phyloP scores from a whole-genome alignment of 2,888 invertebrate genomes.

The Cabera pusaria region DNA sequence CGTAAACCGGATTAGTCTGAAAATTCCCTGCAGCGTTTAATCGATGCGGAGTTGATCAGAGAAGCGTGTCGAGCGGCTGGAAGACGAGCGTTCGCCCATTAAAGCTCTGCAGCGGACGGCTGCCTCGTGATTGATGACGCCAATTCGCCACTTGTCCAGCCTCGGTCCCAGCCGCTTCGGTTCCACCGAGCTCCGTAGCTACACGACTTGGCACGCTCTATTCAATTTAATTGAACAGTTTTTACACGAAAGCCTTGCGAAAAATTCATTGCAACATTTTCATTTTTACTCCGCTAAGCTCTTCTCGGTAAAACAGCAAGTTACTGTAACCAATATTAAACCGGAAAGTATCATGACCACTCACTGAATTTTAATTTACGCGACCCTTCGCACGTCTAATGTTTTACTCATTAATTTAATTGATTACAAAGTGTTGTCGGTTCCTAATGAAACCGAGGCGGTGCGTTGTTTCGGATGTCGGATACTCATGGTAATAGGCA shows the following conservation, averaged over 20 bases:
- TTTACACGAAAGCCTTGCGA: constrained; percentile 24
- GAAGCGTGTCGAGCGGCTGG: constrained; percentile 43
- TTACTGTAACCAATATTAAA: constrained; percentile 26
- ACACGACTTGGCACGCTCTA: constrained; percentile 43
- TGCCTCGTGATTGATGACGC: constrained; percentile 70
- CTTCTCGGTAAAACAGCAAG: constrained; percentile 5
- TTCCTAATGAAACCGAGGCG: constrained; percentile 53
- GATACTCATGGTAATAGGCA: constrained; percentile 54
- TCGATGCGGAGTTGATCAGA: constrained; percentile 50
- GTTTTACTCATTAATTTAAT: constrained; percentile 55
- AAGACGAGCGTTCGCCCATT: constrained; percentile 57
- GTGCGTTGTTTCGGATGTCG: constrained; percentile 8
- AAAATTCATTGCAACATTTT: constrained; percentile 24
- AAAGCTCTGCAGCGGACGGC: constrained; percentile 60
- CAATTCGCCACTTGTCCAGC: constrained; percentile 69
- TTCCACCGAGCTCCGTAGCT: constrained; percentile 33
- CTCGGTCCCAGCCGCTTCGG: constrained; percentile 26
- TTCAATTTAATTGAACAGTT: constrained; percentile 44
- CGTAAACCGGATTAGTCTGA: constrained; percentile 29
- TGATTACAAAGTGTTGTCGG: constrained; percentile 51
- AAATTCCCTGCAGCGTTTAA: constrained; percentile 36
- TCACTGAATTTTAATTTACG: constrained; percentile 37
- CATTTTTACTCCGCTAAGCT: constrained; percentile 10
- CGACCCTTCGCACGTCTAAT: constrained; percentile 39
- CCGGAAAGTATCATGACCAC: constrained; percentile 28